These are phyloP conservation scores for Chymomyza procnemis DNA, from an alignment of 2,888 invertebrate genomes.

Conservation along the genomic window DNA sequence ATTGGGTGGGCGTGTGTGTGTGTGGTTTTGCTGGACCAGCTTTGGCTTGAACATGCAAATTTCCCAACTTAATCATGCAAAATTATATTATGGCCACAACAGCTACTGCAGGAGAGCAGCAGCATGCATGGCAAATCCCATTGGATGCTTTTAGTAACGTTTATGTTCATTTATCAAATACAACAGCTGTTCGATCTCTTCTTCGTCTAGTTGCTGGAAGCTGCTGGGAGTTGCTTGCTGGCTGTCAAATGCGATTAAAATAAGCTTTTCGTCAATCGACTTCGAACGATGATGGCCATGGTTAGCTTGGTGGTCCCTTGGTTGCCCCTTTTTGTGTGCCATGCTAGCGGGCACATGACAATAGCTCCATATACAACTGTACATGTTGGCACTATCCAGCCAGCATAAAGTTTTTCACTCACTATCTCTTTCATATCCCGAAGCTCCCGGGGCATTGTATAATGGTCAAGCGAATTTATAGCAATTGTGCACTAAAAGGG, in stretches of 20 bases:
- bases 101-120: background rate
- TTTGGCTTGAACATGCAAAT: slow-evolving; percentile 48
- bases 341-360: slow-evolving; percentile 22
- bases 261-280: slow-evolving; percentile 74
- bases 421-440: background rate
- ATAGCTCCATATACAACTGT: slow-evolving; percentile 11
- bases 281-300: slow-evolving; percentile 39
- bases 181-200: slow-evolving; percentile 61
- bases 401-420: background rate
- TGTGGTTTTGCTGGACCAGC: background rate
- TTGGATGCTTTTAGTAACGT: slow-evolving; percentile 27
- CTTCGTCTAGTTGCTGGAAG: background rate
- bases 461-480: slow-evolving; percentile 70
- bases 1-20: slow-evolving; percentile 7
- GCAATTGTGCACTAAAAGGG: slow-evolving; percentile 75
- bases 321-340: background rate
- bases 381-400: background rate
- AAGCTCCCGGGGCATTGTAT: slow-evolving; percentile 16
- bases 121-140: slow-evolving; percentile 7
- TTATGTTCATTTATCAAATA: slow-evolving; percentile 63
- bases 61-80: slow-evolving; percentile 68
- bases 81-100: slow-evolving; percentile 48
- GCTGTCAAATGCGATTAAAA: slow-evolving; percentile 74
- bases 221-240: slow-evolving; percentile 5
- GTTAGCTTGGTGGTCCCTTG: background rate